These are phyloP conservation scores for Hippocampus comes DNA, from an alignment of 2,113 vertebrate genomes.

Conservation along the genomic window DNA sequence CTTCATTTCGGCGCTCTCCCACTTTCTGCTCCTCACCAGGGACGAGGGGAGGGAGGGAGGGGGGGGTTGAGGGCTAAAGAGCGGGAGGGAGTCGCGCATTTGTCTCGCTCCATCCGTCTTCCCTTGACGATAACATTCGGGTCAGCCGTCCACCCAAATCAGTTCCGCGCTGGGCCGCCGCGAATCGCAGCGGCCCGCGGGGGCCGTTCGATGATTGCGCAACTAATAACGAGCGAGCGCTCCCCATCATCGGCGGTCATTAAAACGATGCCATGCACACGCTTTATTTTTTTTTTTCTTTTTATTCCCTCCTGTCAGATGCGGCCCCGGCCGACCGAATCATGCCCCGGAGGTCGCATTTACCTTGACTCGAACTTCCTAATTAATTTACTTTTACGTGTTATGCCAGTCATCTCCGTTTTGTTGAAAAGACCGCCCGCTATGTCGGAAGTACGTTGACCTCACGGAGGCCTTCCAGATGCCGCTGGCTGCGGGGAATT, in stretches of 20 bases:
- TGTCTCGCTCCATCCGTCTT: conserved; percentile 54
- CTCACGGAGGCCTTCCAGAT: background rate
- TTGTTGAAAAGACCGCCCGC: background rate
- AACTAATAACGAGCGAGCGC: conserved; percentile 44
- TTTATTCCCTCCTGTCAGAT: background rate
- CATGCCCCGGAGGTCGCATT: conserved; percentile 7
- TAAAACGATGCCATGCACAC: conserved; percentile 46
- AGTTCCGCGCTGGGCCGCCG: conserved; percentile 17
- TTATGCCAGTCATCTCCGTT: background rate
- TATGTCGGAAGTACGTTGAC: background rate
- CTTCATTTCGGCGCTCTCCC: conserved; percentile 68
- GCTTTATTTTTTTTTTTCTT: conserved; percentile 19
- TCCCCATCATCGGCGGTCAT: conserved; percentile 44
- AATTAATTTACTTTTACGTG: conserved; percentile 14
- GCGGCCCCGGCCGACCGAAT: conserved; percentile 13
- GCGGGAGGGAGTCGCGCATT: conserved; percentile 9
- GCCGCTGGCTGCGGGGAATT: background rate
- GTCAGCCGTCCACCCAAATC: conserved; percentile 54
- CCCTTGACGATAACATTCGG: conserved; percentile 56
- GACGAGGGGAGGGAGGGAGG: conserved; percentile 25
- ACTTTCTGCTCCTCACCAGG: conserved; percentile 53
- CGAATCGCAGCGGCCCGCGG: conserved; percentile 31
- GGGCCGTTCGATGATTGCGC: conserved; percentile 32
- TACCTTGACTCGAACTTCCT: conserved; percentile 9
- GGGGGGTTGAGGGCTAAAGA: background rate